Evolutionary conservation across 2,113 vertebrate genomes (phyloP), one percentile per base, ranked within the genome.

Genomic region (Silurus meridionalis): DNA sequence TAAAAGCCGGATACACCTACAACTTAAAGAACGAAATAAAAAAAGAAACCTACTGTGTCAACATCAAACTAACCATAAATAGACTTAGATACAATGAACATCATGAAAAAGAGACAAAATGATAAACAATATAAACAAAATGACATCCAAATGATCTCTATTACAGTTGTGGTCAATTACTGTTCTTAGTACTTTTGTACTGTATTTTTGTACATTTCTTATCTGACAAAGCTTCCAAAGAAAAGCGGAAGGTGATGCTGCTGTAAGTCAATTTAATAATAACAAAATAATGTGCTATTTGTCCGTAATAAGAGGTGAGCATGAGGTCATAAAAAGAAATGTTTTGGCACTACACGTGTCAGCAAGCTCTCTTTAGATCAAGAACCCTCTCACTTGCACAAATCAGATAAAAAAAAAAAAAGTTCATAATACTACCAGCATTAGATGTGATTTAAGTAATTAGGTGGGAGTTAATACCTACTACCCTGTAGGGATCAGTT

Each of bases 41-140:
- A 46, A 46, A 7, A 0, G 8, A 7, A 69, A 69, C 3, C 5
- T 0, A 69, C 46, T 55, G 55, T 78, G 52, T 48, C 61, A 64
- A 60, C 17, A 74, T n/a, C 71, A 83, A 83, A 61, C 7, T 8
- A 60, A 14, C 58, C n/a, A 28, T 57, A 83, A 87, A 67, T 83
- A 87, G 55, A 83, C 57, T 60, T 25, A 46, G 60, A 52, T 67
- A 83, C 6, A 25, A 15, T 3, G 52, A 78, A 78, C 52, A 80
- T 13, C 48, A 63, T 37, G 13, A 28, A 5, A 60, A 77, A 66
- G 25, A 64, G 9, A 28, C 23, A 9, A 37, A 37, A 37, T 37
- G 2, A 37, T 37, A 37, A 37, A 37, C 37, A 37, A 37, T 52
- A 69, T 13, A 21, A 23, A 17, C 57, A 57, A 83, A 77, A 79